Evolutionary conservation across 2,797 vertebrate species (phyloP).

Genomic region (Sibirionetta formosa): DNA sequence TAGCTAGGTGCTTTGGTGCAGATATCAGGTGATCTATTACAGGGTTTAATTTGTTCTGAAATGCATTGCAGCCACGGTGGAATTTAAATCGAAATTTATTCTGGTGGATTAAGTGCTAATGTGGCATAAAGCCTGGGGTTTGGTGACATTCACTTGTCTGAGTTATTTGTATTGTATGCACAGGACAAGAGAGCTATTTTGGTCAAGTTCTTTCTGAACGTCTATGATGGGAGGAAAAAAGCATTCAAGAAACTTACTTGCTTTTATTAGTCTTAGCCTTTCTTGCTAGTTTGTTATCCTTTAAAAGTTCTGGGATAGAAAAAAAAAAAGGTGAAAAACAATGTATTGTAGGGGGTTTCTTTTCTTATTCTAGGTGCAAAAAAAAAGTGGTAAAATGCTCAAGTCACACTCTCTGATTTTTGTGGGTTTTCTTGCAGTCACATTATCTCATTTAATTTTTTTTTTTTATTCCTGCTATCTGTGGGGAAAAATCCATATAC

Average conservation of each 20-base stretch:
- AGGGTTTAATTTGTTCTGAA: not conserved
- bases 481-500: not conserved
- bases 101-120: fast-evolving
- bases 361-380: not conserved
- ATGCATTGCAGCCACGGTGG: not conserved
- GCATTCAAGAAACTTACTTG: not conserved
- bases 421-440: not conserved
- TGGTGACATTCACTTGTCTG: not conserved
- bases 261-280: not conserved
- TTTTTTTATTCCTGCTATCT: not conserved
- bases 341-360: not conserved
- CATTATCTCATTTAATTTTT: not conserved
- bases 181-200: not conserved
- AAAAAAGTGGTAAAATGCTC: not conserved
- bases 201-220: not conserved
- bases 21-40: not conserved
- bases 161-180: not conserved
- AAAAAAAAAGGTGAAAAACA: not conserved
- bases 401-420: not conserved
- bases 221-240: not conserved
- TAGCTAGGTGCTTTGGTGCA: not conserved
- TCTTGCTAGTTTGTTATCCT: not conserved
- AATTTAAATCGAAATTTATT: not conserved
- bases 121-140: not conserved
- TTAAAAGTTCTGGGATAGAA: not conserved